Percentiles rank a stretch among this genome's conserved stretches.
Evolutionary conservation across 1,140 invertebrate genomes (phyloP).

Genomic region (Trachelipus rathkii): DNA sequence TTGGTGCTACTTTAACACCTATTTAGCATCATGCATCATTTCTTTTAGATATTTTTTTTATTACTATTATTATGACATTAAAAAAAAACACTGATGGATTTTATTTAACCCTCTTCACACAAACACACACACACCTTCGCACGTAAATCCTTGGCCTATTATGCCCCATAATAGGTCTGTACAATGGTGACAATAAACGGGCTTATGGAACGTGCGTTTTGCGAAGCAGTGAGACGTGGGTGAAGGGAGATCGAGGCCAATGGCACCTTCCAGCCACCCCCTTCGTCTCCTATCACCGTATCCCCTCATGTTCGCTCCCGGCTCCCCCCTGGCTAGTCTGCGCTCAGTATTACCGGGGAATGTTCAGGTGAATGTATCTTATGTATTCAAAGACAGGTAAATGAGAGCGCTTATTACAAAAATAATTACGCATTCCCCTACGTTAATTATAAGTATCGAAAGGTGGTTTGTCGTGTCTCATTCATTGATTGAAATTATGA

Average conservation of each 20-base stretch:
- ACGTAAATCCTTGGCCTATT: slow-evolving; percentile 97
- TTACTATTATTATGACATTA: too few relatives aligned
- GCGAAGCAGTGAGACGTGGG: slow-evolving; percentile 77
- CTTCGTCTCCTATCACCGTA: too few relatives aligned
- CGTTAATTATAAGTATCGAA: too few relatives aligned
- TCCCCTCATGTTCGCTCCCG: not conserved
- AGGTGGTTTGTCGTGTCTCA: too few relatives aligned
- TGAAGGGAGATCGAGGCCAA: slow-evolving; percentile 34
- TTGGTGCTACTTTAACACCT: too few relatives aligned
- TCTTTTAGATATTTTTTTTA: too few relatives aligned
- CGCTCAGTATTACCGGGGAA: not conserved
- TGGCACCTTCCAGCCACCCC: slow-evolving; percentile 17
- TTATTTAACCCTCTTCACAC: not conserved
- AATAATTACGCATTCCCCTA: too few relatives aligned
- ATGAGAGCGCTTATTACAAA: too few relatives aligned
- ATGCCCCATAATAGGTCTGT: slow-evolving; percentile 99
- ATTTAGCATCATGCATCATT: too few relatives aligned
- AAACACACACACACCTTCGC: slow-evolving; percentile 75
- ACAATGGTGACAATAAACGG: slow-evolving; percentile 99
- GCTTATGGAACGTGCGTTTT: slow-evolving; percentile 99
- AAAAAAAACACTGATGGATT: not conserved
- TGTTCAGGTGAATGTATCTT: not conserved
- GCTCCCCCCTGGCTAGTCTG: slow-evolving; percentile 2
- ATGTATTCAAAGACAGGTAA: too few relatives aligned
- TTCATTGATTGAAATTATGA: too few relatives aligned